Evolutionary conservation across 2,113 vertebrate genomes (phyloP), one percentile per base, ranked within the genome.

Genomic region (Scopus umbretta): DNA sequence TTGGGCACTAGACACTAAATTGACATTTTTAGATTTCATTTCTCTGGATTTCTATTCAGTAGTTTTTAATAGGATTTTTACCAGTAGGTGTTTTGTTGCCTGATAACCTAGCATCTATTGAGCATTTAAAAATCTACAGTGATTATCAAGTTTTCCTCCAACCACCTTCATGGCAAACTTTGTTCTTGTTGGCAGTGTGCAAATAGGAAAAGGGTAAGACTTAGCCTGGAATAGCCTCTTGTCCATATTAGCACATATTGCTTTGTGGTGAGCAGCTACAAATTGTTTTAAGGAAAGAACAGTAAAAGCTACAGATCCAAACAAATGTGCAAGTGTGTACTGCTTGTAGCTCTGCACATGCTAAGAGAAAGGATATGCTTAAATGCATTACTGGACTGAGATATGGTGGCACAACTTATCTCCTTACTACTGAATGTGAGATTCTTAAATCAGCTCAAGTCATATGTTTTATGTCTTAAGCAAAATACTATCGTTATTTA

Each of bases 221-320:
- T 59, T 32, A 59, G 9, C 13, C 22, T 75, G 36, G 56, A 92
- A 59, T 7, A 78, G 11, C 18, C 7, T 59, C 32, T n/a, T 50
- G 10, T 40, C 34, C 1, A 0, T 71, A 23, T 62, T 67, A 59
- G 32, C 0, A 1, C 18, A 52, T 20, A 59, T 30, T 16, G 15
- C 7, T 62, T 86, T 62, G 16, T 6, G 7, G 75, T 34, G 8
- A 82, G 26, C 29, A 55, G 9, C 65, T 79, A 61, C 38, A 84
- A 71, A 75, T 56, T 67, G 4, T 47, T 89, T 74, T 47, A 58
- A 79, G 22, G 40, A 71, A 86, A 29, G 11, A 79, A 12, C 15
- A 71, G 7, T 36, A 45, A 87, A 92, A 81, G 21, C 49, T 52
- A 50, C 27, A 75, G 27, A 61, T 27, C 3, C 21, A 68, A 53